Evolutionary conservation across 2,797 vertebrate species (phyloP), one percentile per base, ranked within the genome.

Genomic region (Pteronotus mesoamericanus): DNA sequence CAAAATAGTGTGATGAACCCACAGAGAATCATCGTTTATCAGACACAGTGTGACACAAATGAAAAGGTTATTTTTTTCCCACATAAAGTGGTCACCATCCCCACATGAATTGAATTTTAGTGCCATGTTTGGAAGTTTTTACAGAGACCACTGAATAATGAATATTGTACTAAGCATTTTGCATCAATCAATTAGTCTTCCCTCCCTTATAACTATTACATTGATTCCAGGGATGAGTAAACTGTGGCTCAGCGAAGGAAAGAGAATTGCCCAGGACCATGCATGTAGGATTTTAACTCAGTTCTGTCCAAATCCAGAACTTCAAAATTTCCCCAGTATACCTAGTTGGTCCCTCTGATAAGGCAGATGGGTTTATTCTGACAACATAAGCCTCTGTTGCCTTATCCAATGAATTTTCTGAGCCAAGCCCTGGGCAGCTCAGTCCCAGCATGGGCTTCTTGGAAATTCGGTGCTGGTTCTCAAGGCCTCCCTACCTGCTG

Each of bases 401-500:
- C 55, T 74, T 61, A 66, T 32, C 48, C 74, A 51, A 0, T 9
- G 57, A 46, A 3, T 48, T 64, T 85, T 37, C 44, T 9, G 7
- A 88, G 51, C 29, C 93, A 32, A 69, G 46, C 21, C 77, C 16
- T 95, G 6, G 1, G 3, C 51, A n/a, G 64, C 44, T 82, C 29
- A 26, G 9, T 37, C 26, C 1, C 86, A 87, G 57, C 15, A 1
- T 68, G 74, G 59, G n/a, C 34, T 91, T 89, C 83, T 96, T 79
- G 86, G 78, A 94, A 94, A 91, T 90, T 82, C 26, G 0, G 10
- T 42, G 34, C 78, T 90, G 5, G 39, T 77, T 89, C 59, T 78
- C 91, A n/a, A 94, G 69, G 46, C 69, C 71, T 91, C 39, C 51
- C 91, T 91, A 85, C 92, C 92, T 91, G 72, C 89, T 92, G 94